Percentiles rank a stretch among this genome's conserved stretches.
These are phyloP conservation scores for Heterochromis multidens DNA, from an alignment of 2,113 vertebrate genomes.

Conservation along the genomic window DNA sequence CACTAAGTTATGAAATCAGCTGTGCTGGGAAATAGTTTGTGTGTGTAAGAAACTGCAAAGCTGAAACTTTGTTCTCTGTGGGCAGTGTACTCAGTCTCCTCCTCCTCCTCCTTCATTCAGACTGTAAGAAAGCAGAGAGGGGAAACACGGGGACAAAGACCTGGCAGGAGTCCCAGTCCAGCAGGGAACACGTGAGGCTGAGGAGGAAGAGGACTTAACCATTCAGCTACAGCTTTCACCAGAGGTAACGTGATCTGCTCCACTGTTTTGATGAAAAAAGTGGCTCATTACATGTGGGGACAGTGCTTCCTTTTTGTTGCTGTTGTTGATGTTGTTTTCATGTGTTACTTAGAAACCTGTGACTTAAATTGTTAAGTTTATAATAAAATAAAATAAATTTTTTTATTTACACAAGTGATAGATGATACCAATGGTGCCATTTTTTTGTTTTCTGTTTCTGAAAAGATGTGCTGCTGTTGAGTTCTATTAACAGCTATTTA, in stretches of 20 bases:
- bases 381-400: no score
- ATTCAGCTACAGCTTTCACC: conserved; percentile 6
- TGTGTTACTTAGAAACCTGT: no score
- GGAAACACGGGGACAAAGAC: conserved; percentile 37
- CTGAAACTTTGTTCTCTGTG: conserved; percentile 16
- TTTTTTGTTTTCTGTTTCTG: no score
- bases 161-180: conserved; percentile 25
- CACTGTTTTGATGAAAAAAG: not conserved
- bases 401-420: no score
- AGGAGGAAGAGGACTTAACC: conserved; percentile 9
- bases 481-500: no score
- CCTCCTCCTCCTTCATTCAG: conserved; percentile 26
- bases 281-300: not conserved
- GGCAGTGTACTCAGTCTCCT: not conserved
- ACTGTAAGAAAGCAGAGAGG: conserved; percentile 19
- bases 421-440: no score
- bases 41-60: not conserved
- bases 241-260: not conserved
- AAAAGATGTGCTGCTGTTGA: no score
- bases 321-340: not conserved
- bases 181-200: conserved; percentile 28
- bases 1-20: not conserved
- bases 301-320: not conserved
- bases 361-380: no score
- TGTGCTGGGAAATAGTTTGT: not conserved